These are phyloP conservation scores for Clarias platycephalus DNA, from an alignment of 2,797 vertebrate genomes.

Conservation along the genomic window DNA sequence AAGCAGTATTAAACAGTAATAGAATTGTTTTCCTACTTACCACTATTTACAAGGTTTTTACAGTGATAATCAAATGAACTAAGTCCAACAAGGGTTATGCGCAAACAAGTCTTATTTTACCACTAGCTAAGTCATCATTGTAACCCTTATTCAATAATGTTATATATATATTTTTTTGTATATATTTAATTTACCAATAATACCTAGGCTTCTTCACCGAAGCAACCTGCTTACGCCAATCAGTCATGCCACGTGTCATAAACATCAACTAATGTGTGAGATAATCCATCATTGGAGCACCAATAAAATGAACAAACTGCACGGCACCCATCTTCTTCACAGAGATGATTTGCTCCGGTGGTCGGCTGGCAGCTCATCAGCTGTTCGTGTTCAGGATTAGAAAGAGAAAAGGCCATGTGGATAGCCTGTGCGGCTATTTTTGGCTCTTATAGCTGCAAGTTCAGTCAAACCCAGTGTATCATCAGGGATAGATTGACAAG, in stretches of 20 bases:
- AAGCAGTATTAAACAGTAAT: background rate
- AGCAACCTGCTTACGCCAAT: background rate
- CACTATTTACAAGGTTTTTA: background rate
- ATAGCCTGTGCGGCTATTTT: slow-evolving; percentile 1
- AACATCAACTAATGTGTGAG: background rate
- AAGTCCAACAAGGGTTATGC: background rate
- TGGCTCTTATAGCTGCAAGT: background rate
- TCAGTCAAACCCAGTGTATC: background rate
- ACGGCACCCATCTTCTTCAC: background rate
- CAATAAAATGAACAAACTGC: slow-evolving; percentile 5
- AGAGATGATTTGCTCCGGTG: slow-evolving; percentile 9
- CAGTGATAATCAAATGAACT: background rate
- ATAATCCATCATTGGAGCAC: background rate
- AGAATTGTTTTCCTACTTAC: background rate
- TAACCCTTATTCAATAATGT: background rate
- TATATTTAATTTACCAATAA: background rate
- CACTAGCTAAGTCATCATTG: background rate
- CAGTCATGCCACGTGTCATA: background rate
- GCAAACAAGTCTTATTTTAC: background rate
- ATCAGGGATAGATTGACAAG: too few relatives aligned
- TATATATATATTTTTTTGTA: background rate
- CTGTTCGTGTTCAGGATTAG: background rate
- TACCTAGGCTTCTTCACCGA: background rate
- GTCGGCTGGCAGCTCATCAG: background rate
- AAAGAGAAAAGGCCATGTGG: background rate